phyloP scores from a whole-genome alignment of 2,113 vertebrate species.

The rabbit (Oryctolagus cuniculus) region DNA sequence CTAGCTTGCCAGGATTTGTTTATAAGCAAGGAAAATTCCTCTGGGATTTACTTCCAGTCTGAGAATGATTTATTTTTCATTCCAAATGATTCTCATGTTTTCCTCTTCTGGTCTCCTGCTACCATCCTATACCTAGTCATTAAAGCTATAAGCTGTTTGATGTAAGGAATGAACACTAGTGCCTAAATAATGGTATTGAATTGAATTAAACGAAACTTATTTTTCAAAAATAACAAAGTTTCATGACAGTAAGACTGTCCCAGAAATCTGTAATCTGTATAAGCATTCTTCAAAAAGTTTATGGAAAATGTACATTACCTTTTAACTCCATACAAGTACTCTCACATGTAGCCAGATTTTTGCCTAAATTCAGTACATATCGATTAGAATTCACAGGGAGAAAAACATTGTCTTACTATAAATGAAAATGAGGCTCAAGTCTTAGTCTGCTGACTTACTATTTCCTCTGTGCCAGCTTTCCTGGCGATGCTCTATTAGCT shows the following conservation, averaged over 20 bases:
- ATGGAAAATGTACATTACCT: too few species aligned
- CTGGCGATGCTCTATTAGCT: not conserved
- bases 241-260: not conserved
- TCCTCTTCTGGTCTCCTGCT: not conserved
- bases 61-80: conserved; percentile 1
- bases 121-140: not conserved
- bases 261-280: not conserved
- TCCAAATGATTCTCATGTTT: not conserved
- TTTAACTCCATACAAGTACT: too few species aligned
- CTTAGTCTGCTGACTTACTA: not conserved
- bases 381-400: not conserved
- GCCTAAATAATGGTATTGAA: conserved; percentile 32
- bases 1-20: not conserved
- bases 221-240: conserved; percentile 50
- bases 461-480: not conserved
- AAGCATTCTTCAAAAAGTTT: not conserved
- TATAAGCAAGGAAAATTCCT: not conserved
- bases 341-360: not conserved
- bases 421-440: conserved; percentile 16
- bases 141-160: not conserved
- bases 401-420: conserved; percentile 15
- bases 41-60: not conserved
- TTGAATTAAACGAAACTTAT: conserved; percentile 10
- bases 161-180: not conserved
- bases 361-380: not conserved